These are phyloP conservation scores for Nephila pilipes DNA, from an alignment of 1,140 invertebrate genomes.

Conservation along the genomic window DNA sequence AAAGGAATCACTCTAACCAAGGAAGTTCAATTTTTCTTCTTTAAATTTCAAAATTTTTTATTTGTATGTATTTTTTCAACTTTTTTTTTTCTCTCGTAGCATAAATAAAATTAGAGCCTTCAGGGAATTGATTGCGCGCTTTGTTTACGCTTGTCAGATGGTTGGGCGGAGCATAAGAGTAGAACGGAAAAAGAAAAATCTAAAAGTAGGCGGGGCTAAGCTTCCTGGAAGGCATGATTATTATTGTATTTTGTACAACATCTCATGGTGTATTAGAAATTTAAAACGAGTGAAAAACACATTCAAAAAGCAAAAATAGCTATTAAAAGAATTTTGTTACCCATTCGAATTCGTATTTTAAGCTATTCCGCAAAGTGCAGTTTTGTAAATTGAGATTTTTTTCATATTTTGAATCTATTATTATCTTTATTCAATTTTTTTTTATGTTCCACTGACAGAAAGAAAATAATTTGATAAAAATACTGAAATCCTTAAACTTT, in stretches of 20 bases:
- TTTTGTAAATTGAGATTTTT: not conserved
- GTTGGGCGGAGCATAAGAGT: conserved; percentile 62
- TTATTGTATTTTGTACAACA: conserved; percentile 1
- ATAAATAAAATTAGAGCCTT: not conserved
- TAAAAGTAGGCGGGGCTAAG: conserved; percentile 55
- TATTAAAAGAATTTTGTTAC: not conserved
- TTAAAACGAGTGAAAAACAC: not conserved
- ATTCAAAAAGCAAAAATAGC: not conserved
- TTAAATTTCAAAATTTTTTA: not conserved
- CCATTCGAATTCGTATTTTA: not conserved
- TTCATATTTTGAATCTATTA: not conserved
- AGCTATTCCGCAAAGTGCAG: not conserved
- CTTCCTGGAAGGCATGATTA: conserved; percentile 42
- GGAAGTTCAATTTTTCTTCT: not conserved
- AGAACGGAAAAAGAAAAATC: conserved; percentile 44
- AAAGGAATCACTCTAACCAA: not conserved
- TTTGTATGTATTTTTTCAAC: not conserved
- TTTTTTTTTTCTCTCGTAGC: not conserved
- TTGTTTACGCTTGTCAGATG: conserved; percentile 77
- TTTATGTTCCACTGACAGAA: not conserved
- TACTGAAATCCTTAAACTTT: not conserved
- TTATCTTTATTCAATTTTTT: not conserved
- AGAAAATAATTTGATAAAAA: conserved; percentile 16
- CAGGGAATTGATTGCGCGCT: conserved; percentile 47
- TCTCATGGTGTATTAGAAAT: not conserved